Conservation (phyloP, 2,888 invertebrate genomes). For the Amphimallon solstitiale region DNA sequence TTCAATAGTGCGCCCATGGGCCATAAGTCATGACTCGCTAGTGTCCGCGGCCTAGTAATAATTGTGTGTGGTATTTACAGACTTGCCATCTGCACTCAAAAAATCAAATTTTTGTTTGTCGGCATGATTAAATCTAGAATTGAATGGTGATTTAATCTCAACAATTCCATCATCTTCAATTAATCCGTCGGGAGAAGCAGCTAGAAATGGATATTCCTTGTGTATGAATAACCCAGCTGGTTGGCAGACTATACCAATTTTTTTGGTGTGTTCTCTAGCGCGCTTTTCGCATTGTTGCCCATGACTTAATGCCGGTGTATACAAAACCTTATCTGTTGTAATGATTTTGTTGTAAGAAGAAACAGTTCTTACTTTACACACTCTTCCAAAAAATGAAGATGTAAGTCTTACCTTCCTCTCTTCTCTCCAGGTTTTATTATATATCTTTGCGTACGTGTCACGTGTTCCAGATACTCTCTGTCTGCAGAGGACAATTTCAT, state of each 20-base stretch:
- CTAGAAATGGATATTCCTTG: neutral
- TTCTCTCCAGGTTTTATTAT: neutral
- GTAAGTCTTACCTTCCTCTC: neutral
- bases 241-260: neutral
- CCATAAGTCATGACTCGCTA: too few relatives aligned
- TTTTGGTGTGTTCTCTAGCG: neutral
- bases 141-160: neutral
- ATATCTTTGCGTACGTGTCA: neutral
- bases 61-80: neutral
- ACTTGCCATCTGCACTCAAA: neutral
- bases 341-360: too few relatives aligned
- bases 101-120: neutral
- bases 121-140: too few relatives aligned
- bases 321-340: too few relatives aligned
- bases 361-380: neutral
- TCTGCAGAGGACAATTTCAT: neutral
- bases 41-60: too few relatives aligned
- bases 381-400: conserved; percentile 9
- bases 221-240: neutral
- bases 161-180: neutral
- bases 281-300: neutral
- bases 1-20: too few relatives aligned
- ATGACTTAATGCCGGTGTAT: neutral
- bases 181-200: too few relatives aligned
- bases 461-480: neutral